Conservation (phyloP, 2,888 invertebrate genomes). For the Dolomedes plantarius region DNA sequence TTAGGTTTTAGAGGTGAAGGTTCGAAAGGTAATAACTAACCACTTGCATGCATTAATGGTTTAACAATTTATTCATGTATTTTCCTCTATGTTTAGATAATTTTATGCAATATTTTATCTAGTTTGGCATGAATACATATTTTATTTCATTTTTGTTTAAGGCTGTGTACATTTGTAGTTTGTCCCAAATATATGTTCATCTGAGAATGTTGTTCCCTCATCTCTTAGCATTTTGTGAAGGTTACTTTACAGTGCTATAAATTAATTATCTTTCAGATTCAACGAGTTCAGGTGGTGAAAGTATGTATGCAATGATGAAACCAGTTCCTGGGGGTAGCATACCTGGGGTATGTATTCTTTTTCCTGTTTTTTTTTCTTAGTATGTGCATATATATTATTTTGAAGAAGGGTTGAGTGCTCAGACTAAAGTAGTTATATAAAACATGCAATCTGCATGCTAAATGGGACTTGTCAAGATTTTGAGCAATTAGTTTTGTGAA, state of each 20-base stretch:
- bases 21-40: constrained; percentile 67
- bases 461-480: too few species aligned
- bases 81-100: neutral
- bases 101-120: neutral
- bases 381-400: too few species aligned
- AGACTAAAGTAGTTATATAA: too few species aligned
- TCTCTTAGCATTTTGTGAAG: too few species aligned
- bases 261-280: constrained; percentile 81
- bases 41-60: constrained; percentile 40
- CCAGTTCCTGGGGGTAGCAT: constrained; percentile 87
- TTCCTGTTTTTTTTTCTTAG: too few species aligned
- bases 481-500: too few species aligned
- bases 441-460: too few species aligned
- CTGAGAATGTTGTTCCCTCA: neutral
- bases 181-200: neutral
- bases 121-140: constrained; percentile 14
- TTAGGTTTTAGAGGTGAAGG: constrained; percentile 63
- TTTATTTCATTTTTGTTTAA: constrained; percentile 9
- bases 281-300: constrained; percentile 92
- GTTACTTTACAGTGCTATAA: too few species aligned
- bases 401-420: too few species aligned
- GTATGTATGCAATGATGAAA: constrained; percentile 98
- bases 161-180: too few species aligned
- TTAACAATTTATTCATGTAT: constrained; percentile 32
- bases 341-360: constrained; percentile 81